phyloP scores from a whole-genome alignment of 2,888 invertebrate species.

The Mimumesa dahlbomi region DNA sequence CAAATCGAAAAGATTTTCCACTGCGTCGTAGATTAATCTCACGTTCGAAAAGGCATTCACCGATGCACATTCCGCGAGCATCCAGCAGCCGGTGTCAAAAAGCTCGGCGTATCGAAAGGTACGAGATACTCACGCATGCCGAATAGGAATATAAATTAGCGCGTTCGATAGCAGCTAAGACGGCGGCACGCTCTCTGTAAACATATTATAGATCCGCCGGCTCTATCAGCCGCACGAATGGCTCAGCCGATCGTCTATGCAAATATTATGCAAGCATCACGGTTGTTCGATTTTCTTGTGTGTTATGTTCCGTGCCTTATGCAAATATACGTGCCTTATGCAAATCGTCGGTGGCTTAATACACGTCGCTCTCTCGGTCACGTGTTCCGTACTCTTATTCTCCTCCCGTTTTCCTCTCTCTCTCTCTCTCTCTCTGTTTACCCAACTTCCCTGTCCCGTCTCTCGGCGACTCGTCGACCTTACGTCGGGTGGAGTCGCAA shows the following conservation, averaged over 20 bases:
- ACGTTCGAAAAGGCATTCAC: no score
- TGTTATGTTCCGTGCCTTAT: slow-evolving; percentile 35
- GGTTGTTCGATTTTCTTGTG: slow-evolving; percentile 40
- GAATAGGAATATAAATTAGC: not conserved
- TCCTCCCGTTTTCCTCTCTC: not conserved
- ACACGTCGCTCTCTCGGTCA: slow-evolving; percentile 17
- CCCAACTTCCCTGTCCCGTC: not conserved
- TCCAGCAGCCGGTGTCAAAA: no score
- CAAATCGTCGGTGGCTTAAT: slow-evolving; percentile 31
- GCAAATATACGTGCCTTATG: slow-evolving; percentile 36
- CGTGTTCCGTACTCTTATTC: slow-evolving; percentile 13
- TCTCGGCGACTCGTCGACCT: not conserved
- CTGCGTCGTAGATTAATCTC: no score
- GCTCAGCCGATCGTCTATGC: slow-evolving; percentile 34
- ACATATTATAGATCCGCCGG: not conserved
- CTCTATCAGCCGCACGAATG: slow-evolving; percentile 14
- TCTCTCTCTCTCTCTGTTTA: not conserved
- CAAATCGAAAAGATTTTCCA: no score
- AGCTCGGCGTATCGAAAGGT: no score
- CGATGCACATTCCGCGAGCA: no score
- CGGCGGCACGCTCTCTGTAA: not conserved
- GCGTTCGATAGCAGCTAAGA: not conserved
- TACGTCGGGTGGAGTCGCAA: not conserved
- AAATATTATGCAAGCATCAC: slow-evolving; percentile 44
- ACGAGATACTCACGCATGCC: no score